phyloP scores from a whole-genome alignment of 2,113 vertebrate species.

The Melierax canorus region DNA sequence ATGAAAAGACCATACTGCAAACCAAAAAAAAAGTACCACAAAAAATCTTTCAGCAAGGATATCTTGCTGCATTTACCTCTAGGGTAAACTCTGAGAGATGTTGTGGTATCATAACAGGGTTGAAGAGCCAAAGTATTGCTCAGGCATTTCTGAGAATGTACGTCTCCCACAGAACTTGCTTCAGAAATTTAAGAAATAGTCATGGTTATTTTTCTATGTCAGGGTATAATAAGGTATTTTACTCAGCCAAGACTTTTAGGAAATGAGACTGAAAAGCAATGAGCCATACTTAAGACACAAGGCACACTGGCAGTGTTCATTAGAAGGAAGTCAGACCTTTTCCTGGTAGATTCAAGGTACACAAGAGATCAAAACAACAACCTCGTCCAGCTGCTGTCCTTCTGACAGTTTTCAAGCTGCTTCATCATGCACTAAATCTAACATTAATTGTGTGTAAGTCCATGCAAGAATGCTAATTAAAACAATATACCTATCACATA shows the following conservation, averaged over 20 bases:
- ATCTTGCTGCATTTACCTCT: neutral
- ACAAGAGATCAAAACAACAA: neutral
- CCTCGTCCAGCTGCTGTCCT: neutral
- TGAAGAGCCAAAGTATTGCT: neutral
- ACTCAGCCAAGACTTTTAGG: conserved; percentile 17
- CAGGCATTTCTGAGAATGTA: neutral
- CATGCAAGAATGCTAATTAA: conserved; percentile 42
- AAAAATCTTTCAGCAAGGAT: neutral
- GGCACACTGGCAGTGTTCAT: neutral
- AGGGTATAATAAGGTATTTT: neutral
- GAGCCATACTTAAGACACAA: conserved; percentile 12
- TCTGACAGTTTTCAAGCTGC: neutral
- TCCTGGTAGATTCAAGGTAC: neutral
- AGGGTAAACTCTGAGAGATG: neutral
- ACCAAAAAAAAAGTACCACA: neutral
- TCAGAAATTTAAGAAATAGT: neutral
- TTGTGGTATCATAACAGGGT: neutral
- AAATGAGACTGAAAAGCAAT: conserved; percentile 48
- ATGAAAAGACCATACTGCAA: neutral
- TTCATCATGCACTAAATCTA: conserved; percentile 4
- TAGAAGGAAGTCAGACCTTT: neutral
- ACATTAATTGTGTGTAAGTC: conserved; percentile 13
- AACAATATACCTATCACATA: conserved; percentile 12
- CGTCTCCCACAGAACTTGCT: neutral
- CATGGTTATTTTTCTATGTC: conserved; percentile 20